A percentile compares a stretch with the other conserved stretches of the same genome.
Evolutionary conservation across 2,113 vertebrate genomes (phyloP).

Genomic region (Alosa alosa): DNA sequence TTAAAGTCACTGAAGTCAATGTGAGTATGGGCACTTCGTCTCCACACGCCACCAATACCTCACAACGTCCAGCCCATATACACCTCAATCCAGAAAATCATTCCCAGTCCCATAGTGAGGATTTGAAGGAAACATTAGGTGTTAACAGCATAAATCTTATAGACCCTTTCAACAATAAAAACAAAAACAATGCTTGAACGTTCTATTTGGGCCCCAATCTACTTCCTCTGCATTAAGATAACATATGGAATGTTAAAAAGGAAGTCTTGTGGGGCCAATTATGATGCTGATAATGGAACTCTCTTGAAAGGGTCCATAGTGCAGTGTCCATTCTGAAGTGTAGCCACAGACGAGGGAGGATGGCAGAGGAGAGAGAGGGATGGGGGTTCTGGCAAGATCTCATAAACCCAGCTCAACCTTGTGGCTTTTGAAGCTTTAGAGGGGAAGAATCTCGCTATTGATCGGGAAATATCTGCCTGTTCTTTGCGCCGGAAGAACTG

Average conservation of each 20-base stretch:
- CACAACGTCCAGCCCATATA: neutral
- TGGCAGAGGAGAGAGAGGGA: neutral
- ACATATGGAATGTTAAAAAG: too few species aligned
- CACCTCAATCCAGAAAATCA: conserved; percentile 3
- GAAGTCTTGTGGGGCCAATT: too few species aligned
- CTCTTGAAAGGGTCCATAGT: too few species aligned
- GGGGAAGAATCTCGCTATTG: conserved; percentile 41
- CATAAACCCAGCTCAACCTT: conserved; percentile 44
- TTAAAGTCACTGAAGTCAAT: neutral
- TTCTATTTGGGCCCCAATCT: too few species aligned
- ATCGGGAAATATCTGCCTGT: conserved; percentile 38
- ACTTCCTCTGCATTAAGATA: too few species aligned
- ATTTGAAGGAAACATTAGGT: neutral
- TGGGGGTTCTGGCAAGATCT: conserved; percentile 8
- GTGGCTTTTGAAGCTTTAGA: conserved; percentile 37
- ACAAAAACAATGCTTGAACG: too few species aligned
- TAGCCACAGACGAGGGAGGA: neutral
- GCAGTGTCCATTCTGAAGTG: neutral
- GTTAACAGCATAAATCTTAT: neutral
- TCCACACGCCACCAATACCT: neutral
- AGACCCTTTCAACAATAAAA: too few species aligned
- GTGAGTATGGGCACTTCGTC: neutral
- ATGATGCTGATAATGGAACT: too few species aligned
- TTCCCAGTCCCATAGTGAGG: neutral
- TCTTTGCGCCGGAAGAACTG: conserved; percentile 13